Evolutionary conservation across 2,113 vertebrate genomes (phyloP), one percentile per base, ranked within the genome.

Genomic region (Xerus inauris): DNA sequence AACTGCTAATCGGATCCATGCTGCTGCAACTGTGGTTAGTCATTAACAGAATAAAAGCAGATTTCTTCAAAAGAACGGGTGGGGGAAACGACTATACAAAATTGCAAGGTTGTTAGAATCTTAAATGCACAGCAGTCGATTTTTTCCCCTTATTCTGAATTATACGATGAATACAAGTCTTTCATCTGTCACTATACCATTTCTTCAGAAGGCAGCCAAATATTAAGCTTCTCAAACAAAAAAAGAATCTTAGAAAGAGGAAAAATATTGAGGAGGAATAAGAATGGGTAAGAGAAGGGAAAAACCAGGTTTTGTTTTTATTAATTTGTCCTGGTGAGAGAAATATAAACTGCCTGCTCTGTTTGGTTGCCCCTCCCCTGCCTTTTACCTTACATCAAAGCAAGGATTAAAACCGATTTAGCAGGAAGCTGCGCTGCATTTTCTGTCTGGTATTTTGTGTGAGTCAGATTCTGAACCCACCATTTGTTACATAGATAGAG

Each of bases 21-120:
- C 98, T 99, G 98, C 98, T 99, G 98, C 98, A 98, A 98, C 98
- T 98, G 98, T 98, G 98, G 98, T 98, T 99, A 98, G 98, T 98
- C 98, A 99, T 99, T 99, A 99, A 96, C 97, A 97, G 98, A 98
- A 99, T 99, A 99, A 99, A 99, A 98, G 98, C 98, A 98, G 98
- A 98, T 98, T 99, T 99, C 98, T 98, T 98, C 98, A 98, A 98
- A 99, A 99, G 98, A 98, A 98, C 94, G 94, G 98, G 97, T 98
- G 97, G 98, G 97, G 98, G 94, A 97, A 98, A 98, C 59, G 97
- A 98, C 98, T 98, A 40, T 97, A 98, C 98, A 98, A 98, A 99
- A 99, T 99, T 99, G 98, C 98, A 98, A 99, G 98, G 98, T 98
- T 99, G 98, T 98, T 98, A 98, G 98, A 98, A 98, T 98, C 98